These are phyloP conservation scores for Priocnemis perturbator DNA, from an alignment of 2,888 invertebrate species.

Conservation along the genomic window DNA sequence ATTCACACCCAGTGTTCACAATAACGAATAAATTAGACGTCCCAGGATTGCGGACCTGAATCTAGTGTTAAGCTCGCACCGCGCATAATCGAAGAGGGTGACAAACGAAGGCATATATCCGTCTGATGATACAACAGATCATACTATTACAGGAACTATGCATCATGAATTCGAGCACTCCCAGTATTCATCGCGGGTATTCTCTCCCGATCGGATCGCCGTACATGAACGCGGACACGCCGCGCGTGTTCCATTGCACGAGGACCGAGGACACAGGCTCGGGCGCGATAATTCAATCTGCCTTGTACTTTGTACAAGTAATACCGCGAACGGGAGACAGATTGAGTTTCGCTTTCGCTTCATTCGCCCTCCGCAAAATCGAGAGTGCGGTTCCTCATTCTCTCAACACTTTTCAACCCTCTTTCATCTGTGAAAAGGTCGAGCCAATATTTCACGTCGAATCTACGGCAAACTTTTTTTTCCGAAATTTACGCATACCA, in stretches of 20 bases:
- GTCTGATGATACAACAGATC: slow-evolving; percentile 2
- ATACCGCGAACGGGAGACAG: slow-evolving; percentile 28
- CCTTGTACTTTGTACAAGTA: slow-evolving; percentile 30
- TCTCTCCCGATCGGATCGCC: not conserved
- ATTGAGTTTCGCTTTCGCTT: slow-evolving; percentile 15
- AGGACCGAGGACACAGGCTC: not conserved
- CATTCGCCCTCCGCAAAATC: too few species aligned
- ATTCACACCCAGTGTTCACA: too few species aligned
- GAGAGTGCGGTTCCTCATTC: too few species aligned
- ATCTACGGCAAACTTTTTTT: too few species aligned
- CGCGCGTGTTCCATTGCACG: not conserved
- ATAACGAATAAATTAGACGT: too few species aligned
- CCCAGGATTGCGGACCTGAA: too few species aligned
- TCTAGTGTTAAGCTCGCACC: too few species aligned
- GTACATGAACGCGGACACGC: not conserved
- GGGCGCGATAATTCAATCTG: slow-evolving; percentile 43
- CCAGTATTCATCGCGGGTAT: not conserved
- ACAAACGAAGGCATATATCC: not conserved
- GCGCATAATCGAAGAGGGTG: not conserved
- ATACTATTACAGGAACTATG: not conserved
- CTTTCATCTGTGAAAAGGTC: too few species aligned
- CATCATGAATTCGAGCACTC: slow-evolving; percentile 9
- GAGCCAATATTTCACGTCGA: too few species aligned
- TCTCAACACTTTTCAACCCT: too few species aligned
- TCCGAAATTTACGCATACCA: too few species aligned